Evolutionary conservation across 1,140 invertebrate species (phyloP).

Genomic region (Rhizoglyphus robini): DNA sequence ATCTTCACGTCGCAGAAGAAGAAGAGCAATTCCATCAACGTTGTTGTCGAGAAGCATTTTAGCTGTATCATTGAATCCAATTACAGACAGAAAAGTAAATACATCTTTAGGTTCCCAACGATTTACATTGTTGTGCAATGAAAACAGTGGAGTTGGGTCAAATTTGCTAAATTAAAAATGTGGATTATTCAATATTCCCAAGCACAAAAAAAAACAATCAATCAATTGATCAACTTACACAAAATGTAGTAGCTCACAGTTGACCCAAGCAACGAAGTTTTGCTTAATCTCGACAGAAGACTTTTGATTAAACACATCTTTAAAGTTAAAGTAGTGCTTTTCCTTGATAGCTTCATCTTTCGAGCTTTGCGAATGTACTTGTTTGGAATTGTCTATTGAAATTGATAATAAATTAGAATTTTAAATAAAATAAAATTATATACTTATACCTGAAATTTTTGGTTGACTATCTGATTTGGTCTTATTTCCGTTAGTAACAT

Average conservation of each 20-base stretch:
- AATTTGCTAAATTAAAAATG: conserved; percentile 14
- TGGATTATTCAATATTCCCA: not conserved
- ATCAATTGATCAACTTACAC: too few relatives aligned
- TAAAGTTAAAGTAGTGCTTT: too few relatives aligned
- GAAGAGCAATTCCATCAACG: conserved; percentile 67
- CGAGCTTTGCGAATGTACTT: too few relatives aligned
- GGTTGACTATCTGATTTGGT: not conserved
- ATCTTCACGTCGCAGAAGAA: conserved; percentile 61
- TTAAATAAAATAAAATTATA: not conserved
- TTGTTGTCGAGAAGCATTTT: conserved; percentile 65
- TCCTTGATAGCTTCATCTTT: too few relatives aligned
- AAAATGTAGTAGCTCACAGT: not conserved
- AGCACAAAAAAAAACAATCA: not conserved
- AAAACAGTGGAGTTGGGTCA: not conserved
- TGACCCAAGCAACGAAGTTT: not conserved
- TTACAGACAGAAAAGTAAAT: conserved; percentile 47
- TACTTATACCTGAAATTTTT: not conserved
- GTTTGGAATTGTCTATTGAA: too few relatives aligned
- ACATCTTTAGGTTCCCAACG: conserved; percentile 67
- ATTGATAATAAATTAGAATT: not conserved
- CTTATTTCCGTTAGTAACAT: not conserved
- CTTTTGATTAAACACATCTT: not conserved
- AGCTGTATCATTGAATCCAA: conserved; percentile 36
- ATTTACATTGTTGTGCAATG: conserved; percentile 49
- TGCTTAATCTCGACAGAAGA: not conserved